Conservation (phyloP, 2,888 invertebrate species). For the Philereme vetulata region DNA sequence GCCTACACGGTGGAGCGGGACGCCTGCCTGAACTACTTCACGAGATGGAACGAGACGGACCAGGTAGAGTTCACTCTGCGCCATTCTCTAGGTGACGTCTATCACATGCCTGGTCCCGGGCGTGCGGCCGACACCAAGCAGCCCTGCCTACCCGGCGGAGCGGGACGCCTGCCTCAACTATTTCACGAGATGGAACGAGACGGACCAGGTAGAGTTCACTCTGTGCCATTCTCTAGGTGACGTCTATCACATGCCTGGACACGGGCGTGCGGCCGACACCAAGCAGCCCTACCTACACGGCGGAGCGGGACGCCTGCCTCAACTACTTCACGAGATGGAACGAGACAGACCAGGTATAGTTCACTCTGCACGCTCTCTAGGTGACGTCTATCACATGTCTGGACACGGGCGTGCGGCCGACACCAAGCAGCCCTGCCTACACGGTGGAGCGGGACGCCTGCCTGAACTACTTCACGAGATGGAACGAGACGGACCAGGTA, state of each 20-base stretch:
- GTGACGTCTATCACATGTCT: constrained; percentile 72
- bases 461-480: constrained; percentile 92
- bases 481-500: constrained; percentile 96
- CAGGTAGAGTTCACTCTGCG: constrained; percentile 79
- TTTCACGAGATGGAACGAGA: constrained; percentile 96
- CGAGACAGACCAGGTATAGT: constrained; percentile 91
- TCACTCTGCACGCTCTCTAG: constrained; percentile 42
- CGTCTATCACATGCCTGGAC: constrained; percentile 70
- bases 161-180: constrained; percentile 92
- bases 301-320: constrained; percentile 92
- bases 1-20: constrained; percentile 92
- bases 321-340: constrained; percentile 95
- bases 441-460: constrained; percentile 92
- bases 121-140: constrained; percentile 72
- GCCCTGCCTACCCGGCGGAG: constrained; percentile 89
- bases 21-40: constrained; percentile 92
- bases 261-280: constrained; percentile 71
- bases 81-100: constrained; percentile 76
- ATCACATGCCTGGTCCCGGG: constrained; percentile 70
- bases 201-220: constrained; percentile 86
- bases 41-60: constrained; percentile 96
- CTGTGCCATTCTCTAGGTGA: constrained; percentile 41
- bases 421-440: constrained; percentile 85
- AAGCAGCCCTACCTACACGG: constrained; percentile 86
- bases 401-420: constrained; percentile 71